Evolutionary conservation across 2,113 vertebrate species (phyloP).

Genomic region (Columbina picui): DNA sequence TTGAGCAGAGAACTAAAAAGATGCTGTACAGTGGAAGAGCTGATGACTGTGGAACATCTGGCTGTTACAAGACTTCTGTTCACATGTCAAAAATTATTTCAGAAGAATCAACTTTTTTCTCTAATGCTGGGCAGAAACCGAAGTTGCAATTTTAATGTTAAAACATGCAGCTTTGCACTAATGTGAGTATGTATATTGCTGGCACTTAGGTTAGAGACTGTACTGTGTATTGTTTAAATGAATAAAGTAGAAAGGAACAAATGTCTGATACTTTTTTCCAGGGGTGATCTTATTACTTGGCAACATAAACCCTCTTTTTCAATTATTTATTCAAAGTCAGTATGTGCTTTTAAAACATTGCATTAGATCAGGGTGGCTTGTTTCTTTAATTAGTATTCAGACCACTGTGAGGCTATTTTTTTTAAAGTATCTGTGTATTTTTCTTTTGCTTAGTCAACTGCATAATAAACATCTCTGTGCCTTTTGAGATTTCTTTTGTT

Average conservation of each 20-base stretch:
- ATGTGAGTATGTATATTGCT: background rate
- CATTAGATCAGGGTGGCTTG: background rate
- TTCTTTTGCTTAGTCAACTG: background rate
- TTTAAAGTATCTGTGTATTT: background rate
- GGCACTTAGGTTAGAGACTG: background rate
- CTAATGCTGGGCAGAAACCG: background rate
- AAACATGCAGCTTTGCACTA: background rate
- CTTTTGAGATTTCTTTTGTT: conserved; percentile 45
- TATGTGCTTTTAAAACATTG: conserved; percentile 4
- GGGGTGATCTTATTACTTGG: background rate
- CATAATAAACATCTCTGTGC: background rate
- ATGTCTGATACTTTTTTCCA: background rate
- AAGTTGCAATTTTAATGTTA: background rate
- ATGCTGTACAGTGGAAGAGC: background rate
- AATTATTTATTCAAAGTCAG: conserved; percentile 2
- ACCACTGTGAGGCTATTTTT: background rate
- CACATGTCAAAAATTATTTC: background rate
- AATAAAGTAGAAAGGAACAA: background rate
- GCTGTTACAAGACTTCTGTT: background rate
- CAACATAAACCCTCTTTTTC: background rate
- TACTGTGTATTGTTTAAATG: background rate
- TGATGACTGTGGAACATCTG: background rate
- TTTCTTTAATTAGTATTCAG: conserved; percentile 36
- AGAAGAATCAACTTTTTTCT: background rate
- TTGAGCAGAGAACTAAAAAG: background rate